Conservation (phyloP, 2,797 vertebrate species). For the Centroberyx gerrardi region DNA sequence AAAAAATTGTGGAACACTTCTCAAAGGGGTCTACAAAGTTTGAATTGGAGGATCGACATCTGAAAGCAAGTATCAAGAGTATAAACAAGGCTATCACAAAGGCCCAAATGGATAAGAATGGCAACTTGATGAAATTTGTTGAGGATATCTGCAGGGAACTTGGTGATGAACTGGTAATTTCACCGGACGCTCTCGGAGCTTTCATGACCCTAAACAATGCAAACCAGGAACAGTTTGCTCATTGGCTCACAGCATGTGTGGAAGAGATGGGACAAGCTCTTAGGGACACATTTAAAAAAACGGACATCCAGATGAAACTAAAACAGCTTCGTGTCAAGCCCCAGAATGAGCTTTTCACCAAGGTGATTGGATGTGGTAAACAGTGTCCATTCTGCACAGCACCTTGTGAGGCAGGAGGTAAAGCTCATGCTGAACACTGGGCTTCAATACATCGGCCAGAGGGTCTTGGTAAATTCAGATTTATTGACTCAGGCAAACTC, state of each 20-base stretch:
- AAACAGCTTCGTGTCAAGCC: constrained; percentile 51
- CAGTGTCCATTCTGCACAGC: constrained; percentile 80
- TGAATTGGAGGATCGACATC: constrained; percentile 38
- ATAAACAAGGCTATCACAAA: constrained; percentile 61
- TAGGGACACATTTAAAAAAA: neutral
- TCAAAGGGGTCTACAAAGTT: neutral
- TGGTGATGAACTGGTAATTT: constrained; percentile 67
- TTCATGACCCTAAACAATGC: constrained; percentile 71
- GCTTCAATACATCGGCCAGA: constrained; percentile 65
- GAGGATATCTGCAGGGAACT: constrained; percentile 66
- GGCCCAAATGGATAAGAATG: constrained; percentile 10
- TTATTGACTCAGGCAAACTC: fast-evolving
- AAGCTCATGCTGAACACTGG: constrained; percentile 62
- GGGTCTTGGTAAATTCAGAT: constrained; percentile 9
- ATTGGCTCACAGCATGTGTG: constrained; percentile 49
- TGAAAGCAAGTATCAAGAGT: constrained; percentile 30
- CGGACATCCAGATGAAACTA: constrained; percentile 4
- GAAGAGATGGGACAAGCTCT: constrained; percentile 51
- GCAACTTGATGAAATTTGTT: constrained; percentile 61
- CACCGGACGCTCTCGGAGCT: constrained; percentile 56
- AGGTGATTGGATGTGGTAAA: constrained; percentile 77
- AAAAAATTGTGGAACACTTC: constrained; percentile 42
- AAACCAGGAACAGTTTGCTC: constrained; percentile 59
- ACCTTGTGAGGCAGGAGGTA: constrained; percentile 74
- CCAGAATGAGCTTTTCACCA: constrained; percentile 70